Evolutionary conservation across 2,113 vertebrate genomes (phyloP).

Genomic region (Hucho hucho): DNA sequence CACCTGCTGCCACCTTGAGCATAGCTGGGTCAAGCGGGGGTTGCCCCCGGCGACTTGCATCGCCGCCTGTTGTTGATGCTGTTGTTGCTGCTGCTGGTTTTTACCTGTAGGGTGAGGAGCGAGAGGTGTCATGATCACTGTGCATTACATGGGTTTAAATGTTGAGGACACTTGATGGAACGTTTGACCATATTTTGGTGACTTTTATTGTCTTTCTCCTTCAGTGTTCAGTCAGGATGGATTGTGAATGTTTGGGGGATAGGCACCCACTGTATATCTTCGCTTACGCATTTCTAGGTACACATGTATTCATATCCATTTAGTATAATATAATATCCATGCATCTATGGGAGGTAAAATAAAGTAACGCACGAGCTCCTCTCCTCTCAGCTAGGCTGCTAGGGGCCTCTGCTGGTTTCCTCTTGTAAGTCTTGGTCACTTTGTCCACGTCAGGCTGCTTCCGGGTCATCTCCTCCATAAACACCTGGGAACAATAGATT

Average conservation of each 20-base stretch:
- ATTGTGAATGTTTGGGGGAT: too few relatives aligned
- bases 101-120: slow-evolving; percentile 54
- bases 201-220: not conserved
- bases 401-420: slow-evolving; percentile 83
- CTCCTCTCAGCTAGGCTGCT: slow-evolving; percentile 84
- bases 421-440: slow-evolving; percentile 96
- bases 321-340: not conserved
- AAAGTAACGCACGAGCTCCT: slow-evolving; percentile 69
- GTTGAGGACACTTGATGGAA: not conserved
- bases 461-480: slow-evolving; percentile 99
- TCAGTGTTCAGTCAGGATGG: not conserved
- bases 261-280: not conserved
- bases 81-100: slow-evolving; percentile 58
- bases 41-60: slow-evolving; percentile 80
- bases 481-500: slow-evolving; percentile 72
- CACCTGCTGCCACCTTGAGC: slow-evolving; percentile 95
- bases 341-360: slow-evolving; percentile 3
- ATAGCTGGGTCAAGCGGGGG: slow-evolving; percentile 93
- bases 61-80: slow-evolving; percentile 66
- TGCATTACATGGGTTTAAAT: not conserved
- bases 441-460: slow-evolving; percentile 97
- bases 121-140: not conserved
- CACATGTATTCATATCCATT: not conserved
- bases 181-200: not conserved
- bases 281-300: not conserved